Evolutionary conservation across 1,140 invertebrate species (phyloP), one percentile per base, ranked within the genome.

Genomic region (Adoxophyes honmai): DNA sequence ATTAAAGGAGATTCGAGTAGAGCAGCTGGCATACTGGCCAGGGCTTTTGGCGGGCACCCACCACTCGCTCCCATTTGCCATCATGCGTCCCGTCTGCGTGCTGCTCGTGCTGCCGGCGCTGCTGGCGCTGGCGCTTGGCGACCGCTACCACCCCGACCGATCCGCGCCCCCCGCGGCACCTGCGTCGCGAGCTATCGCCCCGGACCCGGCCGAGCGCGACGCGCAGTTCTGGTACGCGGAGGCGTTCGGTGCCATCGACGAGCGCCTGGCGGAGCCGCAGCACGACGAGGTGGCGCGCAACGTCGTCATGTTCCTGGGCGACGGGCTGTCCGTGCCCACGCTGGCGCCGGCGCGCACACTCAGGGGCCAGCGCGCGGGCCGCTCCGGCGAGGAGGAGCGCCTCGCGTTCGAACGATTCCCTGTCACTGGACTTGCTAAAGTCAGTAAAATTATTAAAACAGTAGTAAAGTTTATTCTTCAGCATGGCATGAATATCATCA

Each of bases 391-490:
- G 79, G 93, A 94, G 68, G 66, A 72, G 15, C 72, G 90, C 55
- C 86, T 95, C 6, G 90, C 90, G 13, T 95, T 94, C 73, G 94
- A 95, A 64, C 87, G 92, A 54, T 95, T 95, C 68, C 94, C 94
- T 10, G 81, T 92, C 60, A 89, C 90, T 1, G 94, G 91, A 2
- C 75, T 95, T 0, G 89, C 91, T 0, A 95, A 95, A 90, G 93
- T 94, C n/a, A 34, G 34, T 28, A 28, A 18, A 35, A 34, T 34
- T 13, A 34, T 15, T 13, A n/a, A 37, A 6, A n/a, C 21, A 37
- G 3, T 9, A 9, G 21, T 28, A 3, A 28, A 28, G 21, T 28
- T 28, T 28, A n/a, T n/a, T 28, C 2, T 28, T 28, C 21, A 28
- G 2, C 6, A 3, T 28, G 2, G 21, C 6, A 28, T n/a, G n/a